Conservation (phyloP, 2,113 vertebrate species). For the Salvator merianae region DNA sequence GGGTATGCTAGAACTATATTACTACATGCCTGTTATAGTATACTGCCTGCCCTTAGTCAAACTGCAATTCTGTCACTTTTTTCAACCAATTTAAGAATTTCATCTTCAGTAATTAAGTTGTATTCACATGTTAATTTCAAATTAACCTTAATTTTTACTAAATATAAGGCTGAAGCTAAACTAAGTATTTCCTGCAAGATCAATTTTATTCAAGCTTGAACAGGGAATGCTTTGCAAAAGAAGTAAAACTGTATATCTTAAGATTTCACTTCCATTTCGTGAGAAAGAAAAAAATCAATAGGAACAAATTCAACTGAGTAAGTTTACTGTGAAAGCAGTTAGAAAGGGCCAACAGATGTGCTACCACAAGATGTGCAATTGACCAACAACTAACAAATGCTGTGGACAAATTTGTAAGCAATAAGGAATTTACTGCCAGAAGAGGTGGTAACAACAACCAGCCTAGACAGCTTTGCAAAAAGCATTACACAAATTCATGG, state of each 20-base stretch:
- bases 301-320: not conserved
- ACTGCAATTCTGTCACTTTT: not conserved
- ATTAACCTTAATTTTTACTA: slow-evolving; percentile 51
- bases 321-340: too few relatives aligned
- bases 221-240: not conserved
- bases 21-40: not conserved
- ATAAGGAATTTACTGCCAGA: too few relatives aligned
- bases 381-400: too few relatives aligned
- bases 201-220: not conserved
- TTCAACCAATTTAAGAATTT: not conserved
- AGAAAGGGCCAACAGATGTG: too few relatives aligned
- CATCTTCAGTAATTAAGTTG: slow-evolving; percentile 71
- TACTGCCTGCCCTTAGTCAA: not conserved
- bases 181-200: not conserved
- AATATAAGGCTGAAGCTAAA: not conserved
- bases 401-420: too few relatives aligned
- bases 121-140: slow-evolving; percentile 77
- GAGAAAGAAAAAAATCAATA: not conserved
- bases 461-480: too few relatives aligned
- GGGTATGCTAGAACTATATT: not conserved
- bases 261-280: not conserved
- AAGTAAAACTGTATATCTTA: not conserved
- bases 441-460: too few relatives aligned
- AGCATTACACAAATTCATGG: too few relatives aligned
- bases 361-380: too few relatives aligned